Percentiles rank a stretch among this genome's conserved stretches.
These are phyloP conservation scores for Delichon dasypus DNA, from an alignment of 2,797 vertebrate genomes.

Conservation along the genomic window DNA sequence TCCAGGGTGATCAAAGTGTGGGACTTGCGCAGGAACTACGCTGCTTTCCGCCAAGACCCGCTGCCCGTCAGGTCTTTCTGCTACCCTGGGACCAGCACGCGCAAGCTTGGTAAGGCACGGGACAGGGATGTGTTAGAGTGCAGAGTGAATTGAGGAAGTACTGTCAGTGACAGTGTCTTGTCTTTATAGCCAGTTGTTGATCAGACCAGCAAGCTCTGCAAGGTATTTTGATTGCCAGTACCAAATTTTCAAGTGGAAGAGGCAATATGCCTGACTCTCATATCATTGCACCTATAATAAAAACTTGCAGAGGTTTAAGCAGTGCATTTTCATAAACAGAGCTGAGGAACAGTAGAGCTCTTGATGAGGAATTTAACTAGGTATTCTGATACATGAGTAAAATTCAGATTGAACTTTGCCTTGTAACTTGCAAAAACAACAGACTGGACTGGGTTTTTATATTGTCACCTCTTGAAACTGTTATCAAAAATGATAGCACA, in stretches of 20 bases:
- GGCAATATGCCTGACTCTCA: background rate
- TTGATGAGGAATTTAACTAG: background rate
- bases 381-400: background rate
- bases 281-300: background rate
- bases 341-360: background rate
- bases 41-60: conserved; percentile 82
- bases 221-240: background rate
- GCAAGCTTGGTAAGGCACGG: conserved; percentile 86
- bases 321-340: background rate
- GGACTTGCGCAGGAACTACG: conserved; percentile 95
- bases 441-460: background rate
- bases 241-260: background rate
- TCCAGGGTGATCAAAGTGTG: conserved; percentile 92
- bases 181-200: background rate
- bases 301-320: background rate
- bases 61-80: conserved; percentile 82
- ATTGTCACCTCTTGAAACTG: background rate
- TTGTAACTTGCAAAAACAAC: background rate
- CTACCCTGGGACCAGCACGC: conserved; percentile 89
- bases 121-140: background rate
- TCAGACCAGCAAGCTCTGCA: background rate
- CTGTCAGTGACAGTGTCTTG: background rate
- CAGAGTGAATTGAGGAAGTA: background rate
- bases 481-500: background rate
- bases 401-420: background rate